A percentile compares a stretch with the other conserved stretches of the same genome.
Conservation (phyloP, 23 tunicate genomes). For the Oikopleura vanhoeffeni region DNA sequence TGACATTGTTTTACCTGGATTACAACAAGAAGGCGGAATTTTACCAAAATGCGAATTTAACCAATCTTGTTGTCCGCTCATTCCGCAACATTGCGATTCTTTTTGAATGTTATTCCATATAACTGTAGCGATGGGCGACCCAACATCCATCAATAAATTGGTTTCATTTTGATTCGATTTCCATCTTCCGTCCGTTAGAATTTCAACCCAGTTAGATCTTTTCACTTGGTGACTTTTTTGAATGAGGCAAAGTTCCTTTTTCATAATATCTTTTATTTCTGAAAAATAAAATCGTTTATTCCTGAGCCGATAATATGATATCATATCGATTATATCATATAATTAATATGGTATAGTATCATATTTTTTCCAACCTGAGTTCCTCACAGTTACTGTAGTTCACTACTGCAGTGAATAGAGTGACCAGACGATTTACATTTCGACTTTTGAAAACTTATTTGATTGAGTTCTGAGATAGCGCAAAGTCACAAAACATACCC, state of each 20-base stretch:
- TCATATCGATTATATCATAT: too few relatives aligned
- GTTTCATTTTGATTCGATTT: background rate
- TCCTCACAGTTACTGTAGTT: too few relatives aligned
- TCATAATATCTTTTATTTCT: background rate
- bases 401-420: too few relatives aligned
- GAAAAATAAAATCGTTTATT: background rate
- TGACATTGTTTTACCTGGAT: background rate
- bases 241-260: background rate
- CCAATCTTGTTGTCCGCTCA: background rate
- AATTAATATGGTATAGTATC: too few relatives aligned
- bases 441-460: too few relatives aligned
- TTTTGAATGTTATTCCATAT: background rate
- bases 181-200: constrained; percentile 3
- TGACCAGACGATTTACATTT: too few relatives aligned
- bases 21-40: background rate
- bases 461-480: too few relatives aligned
- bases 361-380: too few relatives aligned
- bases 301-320: background rate
- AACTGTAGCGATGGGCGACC: background rate
- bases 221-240: background rate
- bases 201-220: background rate
- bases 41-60: background rate
- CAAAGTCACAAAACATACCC: too few relatives aligned
- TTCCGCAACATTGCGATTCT: background rate
- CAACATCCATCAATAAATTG: background rate